These are phyloP conservation scores for Romanogobio albipinnatus DNA, from an alignment of 2,113 vertebrate genomes.

Conservation along the genomic window DNA sequence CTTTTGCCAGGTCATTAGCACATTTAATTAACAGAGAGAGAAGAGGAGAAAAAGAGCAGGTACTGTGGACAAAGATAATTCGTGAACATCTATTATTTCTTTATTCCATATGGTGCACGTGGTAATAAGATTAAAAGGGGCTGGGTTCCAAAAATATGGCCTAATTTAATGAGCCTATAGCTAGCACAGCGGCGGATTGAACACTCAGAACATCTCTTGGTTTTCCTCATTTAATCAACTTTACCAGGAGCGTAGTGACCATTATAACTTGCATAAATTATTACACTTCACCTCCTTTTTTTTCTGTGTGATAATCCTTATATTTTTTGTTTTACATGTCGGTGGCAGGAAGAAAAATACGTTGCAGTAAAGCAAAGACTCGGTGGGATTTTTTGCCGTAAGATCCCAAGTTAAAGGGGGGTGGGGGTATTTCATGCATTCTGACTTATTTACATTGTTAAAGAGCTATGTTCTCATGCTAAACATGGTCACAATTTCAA, in stretches of 20 bases:
- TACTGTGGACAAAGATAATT: constrained; percentile 43
- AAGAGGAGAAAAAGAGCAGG: constrained; percentile 30
- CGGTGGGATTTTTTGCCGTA: neutral
- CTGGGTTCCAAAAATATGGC: constrained; percentile 22
- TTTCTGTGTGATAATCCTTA: constrained; percentile 16
- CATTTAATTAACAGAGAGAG: constrained; percentile 48
- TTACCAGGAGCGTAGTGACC: neutral
- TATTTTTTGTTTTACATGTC: neutral
- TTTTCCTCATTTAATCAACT: neutral
- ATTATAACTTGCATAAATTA: neutral
- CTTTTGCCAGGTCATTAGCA: constrained; percentile 44
- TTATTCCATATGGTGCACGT: constrained; percentile 42
- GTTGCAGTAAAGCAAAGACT: neutral
- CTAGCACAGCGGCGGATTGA: neutral
- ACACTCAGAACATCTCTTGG: neutral
- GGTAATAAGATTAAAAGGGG: constrained; percentile 34
- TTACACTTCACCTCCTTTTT: neutral
- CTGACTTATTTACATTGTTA: too few relatives aligned
- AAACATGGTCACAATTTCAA: too few relatives aligned
- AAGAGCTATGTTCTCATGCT: too few relatives aligned
- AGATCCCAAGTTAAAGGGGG: neutral
- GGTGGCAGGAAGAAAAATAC: neutral
- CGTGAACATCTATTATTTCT: constrained; percentile 45
- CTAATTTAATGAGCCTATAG: constrained; percentile 15
- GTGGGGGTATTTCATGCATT: too few relatives aligned